Percentiles rank a stretch among this genome's conserved stretches.
These are phyloP conservation scores for Typhlichthys eigenmanni DNA, from an alignment of 2,797 vertebrate genomes.

Conservation along the genomic window DNA sequence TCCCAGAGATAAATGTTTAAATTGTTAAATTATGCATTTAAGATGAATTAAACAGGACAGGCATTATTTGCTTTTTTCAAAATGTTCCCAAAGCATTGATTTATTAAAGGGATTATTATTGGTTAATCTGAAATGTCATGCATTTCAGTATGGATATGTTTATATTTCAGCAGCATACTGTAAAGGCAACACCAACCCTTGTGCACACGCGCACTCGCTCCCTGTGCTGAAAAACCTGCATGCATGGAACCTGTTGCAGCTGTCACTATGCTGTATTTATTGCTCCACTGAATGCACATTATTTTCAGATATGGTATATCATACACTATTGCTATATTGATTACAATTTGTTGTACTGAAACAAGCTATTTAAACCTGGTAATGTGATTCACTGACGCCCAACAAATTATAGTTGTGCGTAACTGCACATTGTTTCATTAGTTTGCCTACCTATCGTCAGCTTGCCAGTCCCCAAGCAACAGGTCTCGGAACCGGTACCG, in stretches of 20 bases:
- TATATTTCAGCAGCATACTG: too few relatives aligned
- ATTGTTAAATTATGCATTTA: too few relatives aligned
- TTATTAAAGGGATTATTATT: too few relatives aligned
- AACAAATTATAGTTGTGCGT: constrained; percentile 58
- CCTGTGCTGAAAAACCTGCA: neutral
- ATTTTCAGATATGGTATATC: neutral
- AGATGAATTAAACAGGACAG: too few relatives aligned
- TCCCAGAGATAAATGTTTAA: too few relatives aligned
- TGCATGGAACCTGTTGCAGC: constrained; percentile 64
- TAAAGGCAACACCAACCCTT: constrained; percentile 8
- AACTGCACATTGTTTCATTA: constrained; percentile 33
- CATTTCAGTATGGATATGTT: too few relatives aligned
- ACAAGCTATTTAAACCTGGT: neutral
- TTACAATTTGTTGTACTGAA: neutral
- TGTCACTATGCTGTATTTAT: constrained; percentile 4
- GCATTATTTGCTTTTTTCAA: too few relatives aligned
- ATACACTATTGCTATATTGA: neutral
- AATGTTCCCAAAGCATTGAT: too few relatives aligned
- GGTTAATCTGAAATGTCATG: too few relatives aligned
- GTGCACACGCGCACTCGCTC: constrained; percentile 26
- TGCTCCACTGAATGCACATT: constrained; percentile 10
- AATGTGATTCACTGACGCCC: constrained; percentile 34
- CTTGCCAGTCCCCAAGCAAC: constrained; percentile 86
- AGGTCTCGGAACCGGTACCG: constrained; percentile 87
- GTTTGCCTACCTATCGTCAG: constrained; percentile 78